Evolutionary conservation across 2,113 vertebrate species (phyloP).

Genomic region (Sialia sialis): DNA sequence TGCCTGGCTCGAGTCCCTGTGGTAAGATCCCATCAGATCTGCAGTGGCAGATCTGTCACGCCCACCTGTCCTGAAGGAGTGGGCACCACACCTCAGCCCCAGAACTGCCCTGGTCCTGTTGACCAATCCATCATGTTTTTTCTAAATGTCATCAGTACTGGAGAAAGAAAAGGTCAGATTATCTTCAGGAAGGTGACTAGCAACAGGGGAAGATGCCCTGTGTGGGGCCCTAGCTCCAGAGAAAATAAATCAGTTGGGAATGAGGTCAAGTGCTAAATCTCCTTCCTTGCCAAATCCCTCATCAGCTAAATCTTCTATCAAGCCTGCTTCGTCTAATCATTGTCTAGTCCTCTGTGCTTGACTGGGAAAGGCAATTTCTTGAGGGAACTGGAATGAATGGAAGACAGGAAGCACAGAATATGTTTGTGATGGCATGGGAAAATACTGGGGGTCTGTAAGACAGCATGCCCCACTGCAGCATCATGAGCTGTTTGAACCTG

Average conservation of each 20-base stretch:
- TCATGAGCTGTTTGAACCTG: neutral
- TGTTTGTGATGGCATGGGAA: accelerated
- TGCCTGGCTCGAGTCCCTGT: accelerated
- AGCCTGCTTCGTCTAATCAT: neutral
- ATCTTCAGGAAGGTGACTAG: neutral
- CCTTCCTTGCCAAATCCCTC: neutral
- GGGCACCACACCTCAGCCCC: neutral
- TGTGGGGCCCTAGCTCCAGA: neutral
- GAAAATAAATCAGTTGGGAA: neutral
- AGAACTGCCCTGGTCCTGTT: neutral
- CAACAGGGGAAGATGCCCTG: neutral
- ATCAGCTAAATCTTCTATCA: neutral
- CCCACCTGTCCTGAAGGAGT: neutral
- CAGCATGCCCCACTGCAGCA: accelerated
- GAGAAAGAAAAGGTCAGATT: neutral
- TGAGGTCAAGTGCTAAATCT: neutral
- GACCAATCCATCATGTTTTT: neutral
- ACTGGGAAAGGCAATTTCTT: neutral
- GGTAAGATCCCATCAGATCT: neutral
- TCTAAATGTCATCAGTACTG: neutral
- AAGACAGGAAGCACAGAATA: neutral
- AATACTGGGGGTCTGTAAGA: neutral
- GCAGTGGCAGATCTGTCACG: accelerated
- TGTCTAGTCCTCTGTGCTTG: neutral
- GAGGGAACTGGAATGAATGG: neutral